These are phyloP conservation scores for Drosophila ogumai DNA, from an alignment of 1,140 invertebrate genomes.

Conservation along the genomic window DNA sequence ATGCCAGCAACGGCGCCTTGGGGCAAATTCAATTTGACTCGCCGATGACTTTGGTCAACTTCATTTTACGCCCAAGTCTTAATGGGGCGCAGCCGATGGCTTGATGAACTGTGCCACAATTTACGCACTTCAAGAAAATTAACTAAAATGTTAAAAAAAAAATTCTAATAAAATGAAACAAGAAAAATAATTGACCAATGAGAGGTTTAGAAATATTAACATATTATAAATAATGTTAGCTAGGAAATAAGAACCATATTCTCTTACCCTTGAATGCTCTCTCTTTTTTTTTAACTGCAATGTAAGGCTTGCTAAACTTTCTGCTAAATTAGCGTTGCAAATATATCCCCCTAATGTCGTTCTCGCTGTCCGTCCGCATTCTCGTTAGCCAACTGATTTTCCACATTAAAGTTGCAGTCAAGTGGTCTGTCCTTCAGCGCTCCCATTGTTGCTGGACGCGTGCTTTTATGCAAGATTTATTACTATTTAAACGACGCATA, in stretches of 20 bases:
- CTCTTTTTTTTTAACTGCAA: conserved; percentile 16
- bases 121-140: conserved; percentile 6
- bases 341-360: conserved; percentile 48
- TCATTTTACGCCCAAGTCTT: conserved; percentile 68
- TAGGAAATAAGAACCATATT: not conserved
- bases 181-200: not conserved
- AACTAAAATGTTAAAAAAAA: too few species aligned
- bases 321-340: conserved; percentile 79
- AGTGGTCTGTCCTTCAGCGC: conserved; percentile 35
- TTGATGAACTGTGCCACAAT: conserved; percentile 51
- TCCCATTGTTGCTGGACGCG: conserved; percentile 48
- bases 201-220: not conserved
- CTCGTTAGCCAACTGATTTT: conserved; percentile 76
- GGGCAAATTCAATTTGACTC: conserved; percentile 68
- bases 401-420: conserved; percentile 78
- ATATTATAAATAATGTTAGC: too few species aligned
- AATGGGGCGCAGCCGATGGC: conserved; percentile 64
- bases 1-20: conserved; percentile 44
- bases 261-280: too few species aligned
- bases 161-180: too few species aligned
- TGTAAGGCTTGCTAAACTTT: conserved; percentile 38
- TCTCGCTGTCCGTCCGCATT: conserved; percentile 14
- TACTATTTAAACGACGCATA: conserved; percentile 82
- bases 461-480: conserved; percentile 81
- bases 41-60: conserved; percentile 63